Evolutionary conservation across 2,888 invertebrate genomes (phyloP).

Genomic region (Himalopsyche kuldschensis): DNA sequence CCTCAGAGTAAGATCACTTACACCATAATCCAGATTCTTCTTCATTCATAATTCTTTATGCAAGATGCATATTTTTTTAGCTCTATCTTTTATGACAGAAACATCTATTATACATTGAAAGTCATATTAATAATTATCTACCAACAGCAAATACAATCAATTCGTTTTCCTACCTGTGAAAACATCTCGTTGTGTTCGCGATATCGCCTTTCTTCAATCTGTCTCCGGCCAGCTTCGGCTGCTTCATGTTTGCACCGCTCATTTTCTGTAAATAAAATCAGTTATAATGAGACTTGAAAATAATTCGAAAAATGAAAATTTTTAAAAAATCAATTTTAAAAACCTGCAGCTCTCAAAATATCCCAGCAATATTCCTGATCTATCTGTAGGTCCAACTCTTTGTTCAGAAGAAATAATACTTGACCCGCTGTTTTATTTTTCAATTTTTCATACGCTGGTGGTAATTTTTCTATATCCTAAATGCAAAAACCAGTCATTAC

Average conservation of each 20-base stretch:
- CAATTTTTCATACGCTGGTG: neutral
- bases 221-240: constrained; percentile 75
- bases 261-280: neutral
- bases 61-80: no score
- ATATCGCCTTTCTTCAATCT: constrained; percentile 72
- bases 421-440: neutral
- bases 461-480: neutral
- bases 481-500: neutral
- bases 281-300: no score
- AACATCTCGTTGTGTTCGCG: constrained; percentile 78
- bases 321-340: no score
- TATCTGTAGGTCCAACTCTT: neutral
- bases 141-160: no score
- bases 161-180: neutral
- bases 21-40: no score
- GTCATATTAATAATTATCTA: no score
- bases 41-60: no score
- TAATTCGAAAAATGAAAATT: no score
- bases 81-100: no score
- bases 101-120: no score
- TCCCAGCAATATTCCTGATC: neutral
- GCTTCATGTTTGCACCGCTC: constrained; percentile 63
- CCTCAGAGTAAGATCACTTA: no score
- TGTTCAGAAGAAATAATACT: neutral
- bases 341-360: neutral